Percentiles rank a stretch among this genome's conserved stretches.
Evolutionary conservation across 1,140 invertebrate species (phyloP).

Genomic region (Calycopis cecrops): DNA sequence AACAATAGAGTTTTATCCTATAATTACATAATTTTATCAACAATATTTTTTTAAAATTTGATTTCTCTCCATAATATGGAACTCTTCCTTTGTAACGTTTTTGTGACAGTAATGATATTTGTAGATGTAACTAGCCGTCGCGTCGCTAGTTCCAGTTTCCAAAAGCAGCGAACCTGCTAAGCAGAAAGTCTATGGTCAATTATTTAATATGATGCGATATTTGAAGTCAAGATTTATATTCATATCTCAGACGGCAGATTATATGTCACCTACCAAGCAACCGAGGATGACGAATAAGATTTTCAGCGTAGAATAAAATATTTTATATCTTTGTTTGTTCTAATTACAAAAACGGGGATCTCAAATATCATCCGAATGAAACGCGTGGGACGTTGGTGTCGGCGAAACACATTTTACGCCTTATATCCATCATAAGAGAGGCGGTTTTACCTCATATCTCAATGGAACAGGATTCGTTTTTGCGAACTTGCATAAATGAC

Average conservation of each 20-base stretch:
- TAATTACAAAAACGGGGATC: constrained; percentile 51
- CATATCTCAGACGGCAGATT: not conserved
- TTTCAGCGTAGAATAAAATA: constrained; percentile 12
- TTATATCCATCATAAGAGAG: constrained; percentile 43
- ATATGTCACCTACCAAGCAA: not conserved
- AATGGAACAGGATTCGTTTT: constrained; percentile 60
- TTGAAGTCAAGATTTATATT: not conserved
- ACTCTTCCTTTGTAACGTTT: too few relatives aligned
- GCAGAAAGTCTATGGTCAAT: too few relatives aligned
- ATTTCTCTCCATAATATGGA: too few relatives aligned
- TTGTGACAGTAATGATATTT: too few relatives aligned
- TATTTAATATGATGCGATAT: not conserved
- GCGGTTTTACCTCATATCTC: constrained; percentile 40
- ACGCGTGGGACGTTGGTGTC: constrained; percentile 48
- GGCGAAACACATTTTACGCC: constrained; percentile 43
- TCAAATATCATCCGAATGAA: constrained; percentile 54
- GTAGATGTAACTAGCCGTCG: too few relatives aligned
- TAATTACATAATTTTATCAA: too few relatives aligned
- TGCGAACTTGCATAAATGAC: constrained; percentile 68
- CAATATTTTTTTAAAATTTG: too few relatives aligned
- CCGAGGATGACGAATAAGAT: not conserved
- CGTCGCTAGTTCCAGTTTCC: too few relatives aligned
- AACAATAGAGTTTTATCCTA: too few relatives aligned
- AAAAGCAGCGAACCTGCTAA: too few relatives aligned
- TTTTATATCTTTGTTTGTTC: constrained; percentile 45